Base-by-base conservation (phyloP, 2,888 invertebrate genomes). In the Diogma glabrata region DNA sequence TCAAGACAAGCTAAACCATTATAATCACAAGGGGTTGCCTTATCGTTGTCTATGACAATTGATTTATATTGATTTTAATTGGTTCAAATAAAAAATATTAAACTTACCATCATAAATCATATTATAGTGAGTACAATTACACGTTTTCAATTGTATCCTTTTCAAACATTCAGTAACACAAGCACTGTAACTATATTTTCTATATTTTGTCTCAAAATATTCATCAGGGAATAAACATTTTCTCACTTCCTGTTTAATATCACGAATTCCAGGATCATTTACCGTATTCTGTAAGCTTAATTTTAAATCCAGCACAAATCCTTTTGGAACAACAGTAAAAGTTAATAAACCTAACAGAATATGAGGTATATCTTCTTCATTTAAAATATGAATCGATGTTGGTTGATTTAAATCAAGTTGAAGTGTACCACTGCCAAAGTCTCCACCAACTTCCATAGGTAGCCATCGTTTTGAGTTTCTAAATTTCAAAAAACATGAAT, bases 221-320 rank as follows among this genome's bases (percentile, higher is more conserved):
- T 87, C 87, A 45, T 79, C 67, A 26, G 76, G 70, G 61, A 84
- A 87, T n/a, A 78, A 75, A 60, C 87, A 87, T 30, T 79, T 77
- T 14, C 87, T 74, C 57, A 81, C 79, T 19, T 72, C 61, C 0
- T 77, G 67, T 0, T 75, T 71, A 1, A 83, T 76, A 28, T 76
- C 73, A 2, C 70, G 69, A 2, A 81, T 76, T 54, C 77, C 74
- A 0, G 74, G 73, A 62, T 84, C 82, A 60, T 86, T 85, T 46
- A 78, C 76, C 55, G 82, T 82, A 60, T 78, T 70, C 30, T 74
- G 67, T 6, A 76, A 65, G 47, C 71, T 64, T n/a, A 79, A 57
- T 57, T 49, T 49, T 51, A 58, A 54, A 54, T 46, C 49, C 50
- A 55, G 57, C n/a, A 53, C 47, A 23, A 43, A 51, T 12, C 56